Base-by-base conservation (phyloP, 2,888 invertebrate species). In the Lycophotia porphyrea region DNA sequence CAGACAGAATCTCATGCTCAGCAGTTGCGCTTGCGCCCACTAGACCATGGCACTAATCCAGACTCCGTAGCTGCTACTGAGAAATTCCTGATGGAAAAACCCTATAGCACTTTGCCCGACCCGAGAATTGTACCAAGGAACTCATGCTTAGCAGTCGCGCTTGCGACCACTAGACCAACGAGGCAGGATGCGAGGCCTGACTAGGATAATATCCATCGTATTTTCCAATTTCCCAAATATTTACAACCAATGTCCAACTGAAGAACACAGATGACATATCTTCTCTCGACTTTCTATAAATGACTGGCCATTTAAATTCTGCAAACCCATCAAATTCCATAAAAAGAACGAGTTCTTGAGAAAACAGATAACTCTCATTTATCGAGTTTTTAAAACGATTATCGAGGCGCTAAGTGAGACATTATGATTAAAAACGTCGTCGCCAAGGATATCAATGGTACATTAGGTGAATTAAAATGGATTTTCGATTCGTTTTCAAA, bases 391-490 rank as follows among this genome's bases (percentile, higher is more conserved):
- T 61, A 65, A 75, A 85, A 74, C 85, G 80, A 80, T 83, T 77
- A 80, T 70, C 49, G 66, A 34, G 31, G 58, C 76, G 64, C 74
- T 86, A 75, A 86, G 76, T 77, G 80, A 67, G 74, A 69, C 85
- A 81, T 87, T 85, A 82, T 87, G 84, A 85, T 87, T 86, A 87
- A 87, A 85, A 85, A 88, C 84, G 89, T 83, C 88, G 80, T 84
- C 87, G 80, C 80, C 84, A 88, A 86, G 86, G 85, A 86, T 79
- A 81, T 86, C 81, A 77, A 80, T 76, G 76, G 81, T 58, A 81
- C 91, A 91, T 93, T 91, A 90, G 90, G 88, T 80, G 85, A 90
- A 91, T 92, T 91, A 90, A 92, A 91, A 92, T 91, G 87, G 89
- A 72, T 90, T 90, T 87, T 90, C 89, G 88, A 90, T 91, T 89